Percentiles rank a stretch among this genome's conserved stretches.
These are phyloP conservation scores for Myripristis jacobus DNA, from an alignment of 2,797 vertebrate species.

Conservation along the genomic window DNA sequence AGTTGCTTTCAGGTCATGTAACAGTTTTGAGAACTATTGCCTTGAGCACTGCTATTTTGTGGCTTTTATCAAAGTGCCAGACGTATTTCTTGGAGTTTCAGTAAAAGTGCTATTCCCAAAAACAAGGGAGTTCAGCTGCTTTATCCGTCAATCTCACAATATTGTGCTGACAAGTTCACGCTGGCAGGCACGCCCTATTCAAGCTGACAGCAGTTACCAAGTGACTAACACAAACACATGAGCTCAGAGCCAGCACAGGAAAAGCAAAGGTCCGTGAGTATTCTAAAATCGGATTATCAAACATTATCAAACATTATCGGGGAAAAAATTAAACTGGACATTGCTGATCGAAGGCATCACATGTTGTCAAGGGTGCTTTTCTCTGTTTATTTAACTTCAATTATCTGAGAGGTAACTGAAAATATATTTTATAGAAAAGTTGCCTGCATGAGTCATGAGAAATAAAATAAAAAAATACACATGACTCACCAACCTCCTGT, in stretches of 20 bases:
- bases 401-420: background rate
- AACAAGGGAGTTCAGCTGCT: slow-evolving; percentile 12
- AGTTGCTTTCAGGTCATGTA: background rate
- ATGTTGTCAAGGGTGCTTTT: background rate
- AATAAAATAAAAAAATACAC: background rate
- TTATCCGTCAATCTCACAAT: slow-evolving; percentile 44
- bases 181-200: slow-evolving; percentile 51
- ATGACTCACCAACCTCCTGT: too few species aligned
- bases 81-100: background rate
- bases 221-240: slow-evolving; percentile 77
- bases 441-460: background rate
- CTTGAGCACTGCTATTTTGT: background rate
- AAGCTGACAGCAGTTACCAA: slow-evolving; percentile 72
- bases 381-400: background rate
- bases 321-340: background rate
- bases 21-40: background rate
- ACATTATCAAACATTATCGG: background rate
- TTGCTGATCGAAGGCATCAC: background rate
- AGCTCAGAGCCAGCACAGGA: slow-evolving; percentile 21
- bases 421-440: background rate
- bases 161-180: slow-evolving; percentile 60
- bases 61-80: too few species aligned
- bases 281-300: background rate
- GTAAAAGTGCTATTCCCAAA: slow-evolving; percentile 8
- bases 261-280: slow-evolving; percentile 56